Percentiles rank a stretch among this genome's conserved stretches.
These are phyloP conservation scores for Psylliodes chrysocephalus DNA, from an alignment of 2,888 invertebrate genomes.

Conservation along the genomic window DNA sequence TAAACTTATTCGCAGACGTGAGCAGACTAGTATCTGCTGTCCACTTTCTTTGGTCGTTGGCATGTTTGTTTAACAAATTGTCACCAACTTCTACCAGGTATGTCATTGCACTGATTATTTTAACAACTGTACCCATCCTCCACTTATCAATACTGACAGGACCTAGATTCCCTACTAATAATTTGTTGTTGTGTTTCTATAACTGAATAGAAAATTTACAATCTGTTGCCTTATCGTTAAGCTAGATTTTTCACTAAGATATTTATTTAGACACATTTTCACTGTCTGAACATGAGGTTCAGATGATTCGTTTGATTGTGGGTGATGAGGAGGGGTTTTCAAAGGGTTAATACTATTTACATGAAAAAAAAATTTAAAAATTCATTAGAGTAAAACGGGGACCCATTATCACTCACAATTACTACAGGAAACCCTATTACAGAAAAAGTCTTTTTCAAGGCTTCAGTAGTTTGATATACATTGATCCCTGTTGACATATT, in stretches of 20 bases:
- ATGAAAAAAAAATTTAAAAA: neutral
- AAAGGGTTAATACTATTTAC: neutral
- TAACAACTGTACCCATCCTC: neutral
- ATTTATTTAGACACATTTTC: no score
- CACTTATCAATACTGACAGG: neutral
- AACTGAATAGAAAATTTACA: neutral
- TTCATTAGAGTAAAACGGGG: neutral
- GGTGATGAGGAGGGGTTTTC: no score
- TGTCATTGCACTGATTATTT: neutral
- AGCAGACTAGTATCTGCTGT: no score
- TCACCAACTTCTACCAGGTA: neutral
- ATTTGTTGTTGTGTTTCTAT: neutral
- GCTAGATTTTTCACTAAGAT: neutral
- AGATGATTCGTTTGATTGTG: neutral
- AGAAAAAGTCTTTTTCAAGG: neutral
- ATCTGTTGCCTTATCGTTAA: neutral
- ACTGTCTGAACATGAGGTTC: neutral
- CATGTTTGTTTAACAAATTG: no score
- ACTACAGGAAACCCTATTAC: neutral
- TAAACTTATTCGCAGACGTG: no score
- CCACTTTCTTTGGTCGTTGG: no score
- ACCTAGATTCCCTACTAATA: neutral
- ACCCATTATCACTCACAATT: neutral
- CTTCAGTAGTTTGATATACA: neutral
- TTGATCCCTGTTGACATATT: neutral